Evolutionary conservation across 2,113 vertebrate genomes (phyloP).

Genomic region (Prochilodus magdalenae): DNA sequence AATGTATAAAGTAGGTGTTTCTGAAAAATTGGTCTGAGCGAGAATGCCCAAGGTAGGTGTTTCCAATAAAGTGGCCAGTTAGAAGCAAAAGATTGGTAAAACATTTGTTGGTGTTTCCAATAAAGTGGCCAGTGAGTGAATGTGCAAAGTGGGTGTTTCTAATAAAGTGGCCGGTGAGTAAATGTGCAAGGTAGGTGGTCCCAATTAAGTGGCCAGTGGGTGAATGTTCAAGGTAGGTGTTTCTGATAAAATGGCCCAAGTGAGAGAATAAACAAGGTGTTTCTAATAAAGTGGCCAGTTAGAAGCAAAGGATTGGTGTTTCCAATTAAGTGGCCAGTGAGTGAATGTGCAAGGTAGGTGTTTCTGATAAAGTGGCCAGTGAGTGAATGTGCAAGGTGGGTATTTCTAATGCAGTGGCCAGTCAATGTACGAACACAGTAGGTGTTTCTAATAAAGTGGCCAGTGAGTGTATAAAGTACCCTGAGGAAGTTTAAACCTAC

Average conservation of each 20-base stretch:
- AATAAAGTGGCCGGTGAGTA: too few species aligned
- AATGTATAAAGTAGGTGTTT: not conserved
- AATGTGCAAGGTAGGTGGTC: not conserved
- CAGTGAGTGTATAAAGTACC: not conserved
- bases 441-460: not conserved
- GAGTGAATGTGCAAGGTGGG: too few species aligned
- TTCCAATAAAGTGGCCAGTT: too few species aligned
- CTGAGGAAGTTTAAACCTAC: too few species aligned
- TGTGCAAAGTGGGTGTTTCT: too few species aligned
- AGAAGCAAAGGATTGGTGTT: not conserved
- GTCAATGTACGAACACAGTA: not conserved
- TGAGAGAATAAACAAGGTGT: not conserved
- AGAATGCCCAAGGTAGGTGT: not conserved
- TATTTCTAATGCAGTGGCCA: too few species aligned
- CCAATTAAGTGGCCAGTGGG: not conserved
- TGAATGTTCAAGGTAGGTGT: too few species aligned
- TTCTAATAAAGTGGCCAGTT: not conserved
- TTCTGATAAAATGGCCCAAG: too few species aligned
- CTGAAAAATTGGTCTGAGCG: not conserved
- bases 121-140: not conserved
- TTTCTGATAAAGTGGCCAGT: not conserved
- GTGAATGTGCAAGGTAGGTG: not conserved
- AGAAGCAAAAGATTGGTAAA: too few species aligned
- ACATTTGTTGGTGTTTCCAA: not conserved
- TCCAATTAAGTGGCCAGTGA: too few species aligned